Evolutionary conservation across 1,140 invertebrate species (phyloP), one percentile per base, ranked within the genome.

Genomic region (Platorchestia sp.): DNA sequence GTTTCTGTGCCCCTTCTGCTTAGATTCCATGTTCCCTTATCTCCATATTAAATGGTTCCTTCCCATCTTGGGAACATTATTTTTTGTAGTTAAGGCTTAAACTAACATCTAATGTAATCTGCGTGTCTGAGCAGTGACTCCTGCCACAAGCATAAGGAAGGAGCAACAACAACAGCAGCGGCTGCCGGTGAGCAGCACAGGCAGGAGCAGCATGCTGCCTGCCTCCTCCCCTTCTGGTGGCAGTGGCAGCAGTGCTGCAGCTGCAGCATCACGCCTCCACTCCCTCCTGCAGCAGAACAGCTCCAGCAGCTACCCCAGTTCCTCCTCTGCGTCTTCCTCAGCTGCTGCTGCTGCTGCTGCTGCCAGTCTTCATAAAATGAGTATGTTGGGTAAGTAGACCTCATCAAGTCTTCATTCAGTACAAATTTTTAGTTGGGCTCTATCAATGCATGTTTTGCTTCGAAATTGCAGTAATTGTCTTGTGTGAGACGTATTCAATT

Each of bases 321-420:
- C 91, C 44, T 93, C 89, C 19, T 91, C 91, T 40, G 41, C 91
- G 5, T 93, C 91, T 44, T 47, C 91, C 27, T 47, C 91, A 6
- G 7, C 91, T 93, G 45, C 43, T 93, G 59, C 91, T 0, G 41
- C 91, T 19, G 6, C 91, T 44, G 36, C 91, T 45, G 6, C 44
- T 47, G 16, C 86, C 41, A 45, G 43, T 93, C 91, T 93, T 7
- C 91, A 93, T 44, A 93, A 93, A 47, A 45, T 93, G 91, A 93
- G 91, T 47, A 93, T 93, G 91, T 47, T 93, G 91, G 91, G 91
- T 93, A 45, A 93, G 91, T 89, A 42, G 43, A 89, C 27, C 41
- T 19, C 10, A 44, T 89, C 42, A 89, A 22, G 7, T 89, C 3
- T 89, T 10, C 41, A 16, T 14, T 42, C 22, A 42, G 42, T 14